Evolutionary conservation across 2,888 invertebrate species (phyloP).

Genomic region (Marasmarcha lunaedactyla): DNA sequence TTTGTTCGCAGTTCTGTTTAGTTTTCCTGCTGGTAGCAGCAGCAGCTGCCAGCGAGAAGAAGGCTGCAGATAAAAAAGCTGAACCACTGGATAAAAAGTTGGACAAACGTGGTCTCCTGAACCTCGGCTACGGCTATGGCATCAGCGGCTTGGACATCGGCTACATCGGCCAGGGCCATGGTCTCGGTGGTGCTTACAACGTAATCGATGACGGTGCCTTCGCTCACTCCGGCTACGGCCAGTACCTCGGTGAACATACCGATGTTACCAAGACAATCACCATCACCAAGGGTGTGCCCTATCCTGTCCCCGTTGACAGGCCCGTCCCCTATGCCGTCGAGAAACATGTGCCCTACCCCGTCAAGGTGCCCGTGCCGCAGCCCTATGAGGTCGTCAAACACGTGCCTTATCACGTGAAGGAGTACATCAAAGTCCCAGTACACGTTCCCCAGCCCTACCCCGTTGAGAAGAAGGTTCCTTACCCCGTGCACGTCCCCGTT

Average conservation of each 20-base stretch:
- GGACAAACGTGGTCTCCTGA: slow-evolving; percentile 84
- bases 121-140: slow-evolving; percentile 85
- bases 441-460: slow-evolving; percentile 83
- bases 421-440: slow-evolving; percentile 82
- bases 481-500: slow-evolving; percentile 77
- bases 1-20: slow-evolving; percentile 73
- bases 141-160: slow-evolving; percentile 81
- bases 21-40: slow-evolving; percentile 82
- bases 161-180: slow-evolving; percentile 74
- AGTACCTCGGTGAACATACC: slow-evolving; percentile 47
- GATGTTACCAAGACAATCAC: slow-evolving; percentile 75
- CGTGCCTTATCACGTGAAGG: slow-evolving; percentile 80
- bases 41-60: slow-evolving; percentile 78
- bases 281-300: slow-evolving; percentile 74
- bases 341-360: slow-evolving; percentile 75
- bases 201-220: slow-evolving; percentile 35
- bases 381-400: slow-evolving; percentile 79
- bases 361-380: slow-evolving; percentile 77
- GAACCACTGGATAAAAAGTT: slow-evolving; percentile 79
- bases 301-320: slow-evolving; percentile 74
- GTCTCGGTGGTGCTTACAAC: slow-evolving; percentile 65
- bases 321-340: slow-evolving; percentile 74
- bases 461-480: slow-evolving; percentile 81
- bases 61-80: slow-evolving; percentile 66
- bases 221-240: slow-evolving; percentile 23